A percentile compares a stretch with the other conserved stretches of the same genome.
Conservation (phyloP, 2,797 vertebrate species). For the Enteromius paludinosus region DNA sequence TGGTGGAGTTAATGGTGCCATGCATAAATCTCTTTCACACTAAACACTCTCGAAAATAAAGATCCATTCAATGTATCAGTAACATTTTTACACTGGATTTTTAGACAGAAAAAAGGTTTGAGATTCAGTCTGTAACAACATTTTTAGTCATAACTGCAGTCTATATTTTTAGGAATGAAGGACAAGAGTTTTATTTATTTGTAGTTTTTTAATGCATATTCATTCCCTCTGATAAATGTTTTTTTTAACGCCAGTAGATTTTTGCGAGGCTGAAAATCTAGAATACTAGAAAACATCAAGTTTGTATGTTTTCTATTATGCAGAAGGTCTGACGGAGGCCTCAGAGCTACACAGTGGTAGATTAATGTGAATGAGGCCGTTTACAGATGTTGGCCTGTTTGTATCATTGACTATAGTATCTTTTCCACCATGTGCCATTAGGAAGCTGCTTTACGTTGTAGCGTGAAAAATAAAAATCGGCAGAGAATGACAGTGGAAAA, state of each 20-base stretch:
- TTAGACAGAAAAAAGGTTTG: not conserved
- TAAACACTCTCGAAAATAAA: constrained; percentile 23
- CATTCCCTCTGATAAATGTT: not conserved
- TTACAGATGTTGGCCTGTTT: constrained; percentile 39
- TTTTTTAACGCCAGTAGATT: not conserved
- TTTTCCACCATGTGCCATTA: constrained; percentile 33
- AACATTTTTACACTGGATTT: not conserved
- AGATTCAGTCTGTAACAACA: not conserved
- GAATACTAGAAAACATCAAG: not conserved
- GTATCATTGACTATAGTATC: constrained; percentile 35
- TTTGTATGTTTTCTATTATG: not conserved
- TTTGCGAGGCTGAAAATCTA: not conserved
- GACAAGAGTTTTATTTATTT: not conserved
- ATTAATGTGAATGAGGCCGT: not conserved
- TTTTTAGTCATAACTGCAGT: constrained; percentile 1
- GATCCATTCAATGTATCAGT: not conserved
- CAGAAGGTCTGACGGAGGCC: not conserved
- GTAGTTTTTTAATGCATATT: not conserved
- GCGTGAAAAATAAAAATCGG: constrained; percentile 26
- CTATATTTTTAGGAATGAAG: not conserved
- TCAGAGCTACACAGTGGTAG: not conserved
- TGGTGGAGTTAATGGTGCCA: constrained; percentile 27
- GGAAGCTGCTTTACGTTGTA: constrained; percentile 37
- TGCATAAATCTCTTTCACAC: constrained; percentile 23
- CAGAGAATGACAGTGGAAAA: constrained; percentile 34